These are phyloP conservation scores for Graptemys geographica DNA, from an alignment of 2,797 vertebrate species.

Conservation along the genomic window DNA sequence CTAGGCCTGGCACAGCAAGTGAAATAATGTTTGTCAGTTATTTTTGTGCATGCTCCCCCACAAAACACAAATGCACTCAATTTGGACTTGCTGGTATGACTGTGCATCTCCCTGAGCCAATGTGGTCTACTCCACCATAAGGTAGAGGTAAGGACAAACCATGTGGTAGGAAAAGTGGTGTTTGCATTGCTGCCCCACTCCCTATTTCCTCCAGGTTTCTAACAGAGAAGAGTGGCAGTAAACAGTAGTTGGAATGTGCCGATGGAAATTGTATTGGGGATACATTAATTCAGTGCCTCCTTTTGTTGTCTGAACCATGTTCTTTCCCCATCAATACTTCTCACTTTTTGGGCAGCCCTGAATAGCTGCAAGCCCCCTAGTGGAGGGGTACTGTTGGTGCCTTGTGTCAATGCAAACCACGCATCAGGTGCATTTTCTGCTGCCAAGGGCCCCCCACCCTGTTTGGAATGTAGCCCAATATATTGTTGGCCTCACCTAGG, in stretches of 20 bases:
- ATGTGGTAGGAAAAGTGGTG: rapidly evolving
- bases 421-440: too few relatives aligned
- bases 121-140: background rate
- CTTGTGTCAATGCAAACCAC: too few relatives aligned
- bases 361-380: background rate
- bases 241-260: background rate
- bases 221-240: background rate
- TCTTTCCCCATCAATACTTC: background rate
- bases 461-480: background rate
- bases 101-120: background rate
- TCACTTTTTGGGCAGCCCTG: background rate
- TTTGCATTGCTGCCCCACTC: background rate
- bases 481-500: background rate
- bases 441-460: background rate
- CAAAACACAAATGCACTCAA: background rate
- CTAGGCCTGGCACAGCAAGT: background rate
- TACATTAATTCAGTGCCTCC: background rate
- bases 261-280: too few relatives aligned
- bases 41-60: background rate
- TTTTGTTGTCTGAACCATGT: background rate
- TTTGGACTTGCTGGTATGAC: background rate
- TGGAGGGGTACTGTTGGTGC: background rate
- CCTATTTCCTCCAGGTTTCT: background rate
- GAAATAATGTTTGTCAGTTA: background rate
- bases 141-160: background rate